Base-by-base conservation (phyloP, 2,888 invertebrate genomes). In the Chaitophorus viminalis region DNA sequence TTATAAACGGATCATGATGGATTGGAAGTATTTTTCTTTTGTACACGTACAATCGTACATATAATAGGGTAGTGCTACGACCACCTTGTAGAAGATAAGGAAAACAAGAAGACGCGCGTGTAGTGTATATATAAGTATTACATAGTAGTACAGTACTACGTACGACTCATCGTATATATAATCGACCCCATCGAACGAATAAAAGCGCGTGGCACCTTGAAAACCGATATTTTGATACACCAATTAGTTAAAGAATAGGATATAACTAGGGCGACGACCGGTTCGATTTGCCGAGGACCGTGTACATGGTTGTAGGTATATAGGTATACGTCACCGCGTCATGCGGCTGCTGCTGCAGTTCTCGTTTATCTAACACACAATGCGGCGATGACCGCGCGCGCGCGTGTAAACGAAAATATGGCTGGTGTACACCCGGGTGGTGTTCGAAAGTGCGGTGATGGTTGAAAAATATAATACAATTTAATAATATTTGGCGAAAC, bases 221-320 rank as follows among this genome's bases (percentile, higher is more conserved):
- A 79, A 87, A 74, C 86, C 86, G 86, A 87, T 81, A 60, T 36
- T 74, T 81, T 17, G 86, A 79, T 74, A 87, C 86, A 74, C 86
- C 72, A 39, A 87, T 87, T 87, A 87, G 54, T n/a, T 9, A 60
- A 74, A 87, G 54, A 87, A 87, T 79, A 31, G 79, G 78, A 31
- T n/a, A n/a, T 79, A 87, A 87, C 79, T 79, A 31, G 86, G 86
- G 79, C 86, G 86, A 87, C 86, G 78, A 79, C 86, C 72, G 82
- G 84, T 68, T n/a, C 77, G 70, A 54, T 83, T 83, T 36, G 54
- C 82, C 74, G 74, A 52, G 52, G 29, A 60, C 39, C 6, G 65
- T 33, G 2, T 18, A 21, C 79, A 36, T 78, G 46, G 8, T 11
- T 46, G 46, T 14, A 8, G 46, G 46, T 36, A 36, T 6, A 36